Base-by-base conservation (phyloP, 2,888 invertebrate genomes). In the Serripes groenlandicus region DNA sequence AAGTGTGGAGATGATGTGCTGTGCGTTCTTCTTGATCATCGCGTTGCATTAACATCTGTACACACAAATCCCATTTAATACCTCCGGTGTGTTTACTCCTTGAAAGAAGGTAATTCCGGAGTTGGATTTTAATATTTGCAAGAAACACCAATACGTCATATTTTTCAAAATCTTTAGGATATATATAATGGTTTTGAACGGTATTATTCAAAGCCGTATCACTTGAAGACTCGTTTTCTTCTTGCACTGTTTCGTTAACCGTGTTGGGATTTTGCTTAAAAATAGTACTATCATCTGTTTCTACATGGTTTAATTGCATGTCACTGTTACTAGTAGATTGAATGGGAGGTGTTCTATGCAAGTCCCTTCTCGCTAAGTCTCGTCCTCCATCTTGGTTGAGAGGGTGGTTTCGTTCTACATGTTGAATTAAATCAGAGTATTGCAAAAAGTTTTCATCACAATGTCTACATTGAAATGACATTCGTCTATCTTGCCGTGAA, bases 1-100 rank as follows among this genome's bases (percentile, higher is more conserved):
- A 74, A 79, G 69, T 69, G 69, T 18, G 79, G 79, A 9, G 35
- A 23, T 28, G 79, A 21, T 7, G 71, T 28, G 11, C n/a, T 60
- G n/a, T n/a, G n/a, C n/a, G n/a, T n/a, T n/a, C n/a, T n/a, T n/a
- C n/a, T n/a, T n/a, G n/a, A n/a, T n/a, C n/a, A n/a, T n/a, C n/a
- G n/a, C 75, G 23, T 23, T 62, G 32, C 75, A 84, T 71, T 68
- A 78, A 69, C 37, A 84, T 75, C 62, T 81, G 78, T 23, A 71
- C 74, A 52, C 75, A 75, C 34, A 81, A n/a, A 34, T 81, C 64
- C 81, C 78, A 81, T 73, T 78, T 81, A 35, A 85, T 85, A 26
- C 73, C 74, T 37, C 62, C 34, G 23, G 68, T 26, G 26, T 70
- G 21, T 37, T 37, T 23, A 2, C 35, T 21, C 23, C 62, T 75